These are phyloP conservation scores for Eubucco bourcierii DNA, from an alignment of 2,113 vertebrate genomes.

Conservation along the genomic window DNA sequence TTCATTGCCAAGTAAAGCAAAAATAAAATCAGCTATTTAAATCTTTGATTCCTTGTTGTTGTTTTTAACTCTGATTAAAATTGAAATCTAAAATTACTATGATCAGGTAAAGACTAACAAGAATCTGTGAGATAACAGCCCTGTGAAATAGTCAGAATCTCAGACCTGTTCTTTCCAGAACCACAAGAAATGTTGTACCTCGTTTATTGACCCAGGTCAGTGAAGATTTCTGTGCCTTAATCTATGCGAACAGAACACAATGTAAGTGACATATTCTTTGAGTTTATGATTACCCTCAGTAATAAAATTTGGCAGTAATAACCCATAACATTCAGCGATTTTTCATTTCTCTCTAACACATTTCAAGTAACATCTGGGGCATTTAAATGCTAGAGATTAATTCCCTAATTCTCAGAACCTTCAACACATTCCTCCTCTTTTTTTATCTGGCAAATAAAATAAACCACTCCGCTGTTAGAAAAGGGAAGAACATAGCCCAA, in stretches of 20 bases:
- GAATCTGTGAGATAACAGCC: neutral
- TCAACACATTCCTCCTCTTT: neutral
- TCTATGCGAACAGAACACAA: neutral
- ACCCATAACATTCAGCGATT: neutral
- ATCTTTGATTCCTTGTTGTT: neutral
- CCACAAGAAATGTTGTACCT: neutral
- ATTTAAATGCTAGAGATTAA: neutral
- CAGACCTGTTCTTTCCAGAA: neutral
- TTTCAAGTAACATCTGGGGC: neutral
- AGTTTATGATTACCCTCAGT: neutral
- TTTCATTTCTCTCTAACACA: neutral
- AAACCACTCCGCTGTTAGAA: neutral
- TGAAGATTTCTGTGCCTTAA: neutral
- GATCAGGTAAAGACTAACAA: neutral
- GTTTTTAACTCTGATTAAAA: neutral
- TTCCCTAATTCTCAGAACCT: neutral
- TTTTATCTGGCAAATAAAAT: neutral
- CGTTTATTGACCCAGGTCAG: neutral
- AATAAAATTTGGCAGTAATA: neutral
- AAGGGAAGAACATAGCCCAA: neutral
- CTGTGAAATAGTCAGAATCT: neutral
- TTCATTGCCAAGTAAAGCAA: neutral
- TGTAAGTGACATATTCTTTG: neutral
- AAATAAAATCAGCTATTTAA: neutral
- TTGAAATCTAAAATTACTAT: neutral